Conservation (phyloP, 2,113 vertebrate genomes). For the Gavia stellata region DNA sequence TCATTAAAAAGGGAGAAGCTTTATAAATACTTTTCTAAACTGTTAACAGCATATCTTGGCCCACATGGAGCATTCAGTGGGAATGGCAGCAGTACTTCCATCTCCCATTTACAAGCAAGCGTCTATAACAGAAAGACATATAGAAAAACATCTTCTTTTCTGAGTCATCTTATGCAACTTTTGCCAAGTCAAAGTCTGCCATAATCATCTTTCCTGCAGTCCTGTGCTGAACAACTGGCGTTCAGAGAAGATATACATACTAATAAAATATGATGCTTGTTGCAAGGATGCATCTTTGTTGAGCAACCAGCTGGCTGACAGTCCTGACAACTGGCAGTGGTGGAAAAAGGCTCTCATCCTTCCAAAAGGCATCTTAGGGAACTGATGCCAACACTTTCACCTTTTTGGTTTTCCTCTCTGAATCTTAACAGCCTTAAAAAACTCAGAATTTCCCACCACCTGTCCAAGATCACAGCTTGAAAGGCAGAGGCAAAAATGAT, state of each 20-base stretch:
- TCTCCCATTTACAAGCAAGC: not conserved
- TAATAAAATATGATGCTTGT: not conserved
- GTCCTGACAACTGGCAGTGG: not conserved
- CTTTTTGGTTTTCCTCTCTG: not conserved
- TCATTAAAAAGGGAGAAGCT: not conserved
- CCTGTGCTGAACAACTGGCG: not conserved
- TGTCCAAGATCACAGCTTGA: slow-evolving; percentile 37
- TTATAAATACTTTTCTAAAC: not conserved
- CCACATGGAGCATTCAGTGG: not conserved
- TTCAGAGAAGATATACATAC: not conserved
- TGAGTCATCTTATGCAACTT: not conserved
- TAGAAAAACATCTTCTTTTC: not conserved
- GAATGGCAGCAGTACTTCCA: not conserved
- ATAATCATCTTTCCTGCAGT: not conserved
- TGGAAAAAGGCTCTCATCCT: not conserved
- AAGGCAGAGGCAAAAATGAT: slow-evolving; percentile 17
- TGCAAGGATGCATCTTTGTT: rapidly evolving
- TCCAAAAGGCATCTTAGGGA: not conserved
- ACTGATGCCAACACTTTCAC: not conserved
- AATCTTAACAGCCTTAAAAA: not conserved
- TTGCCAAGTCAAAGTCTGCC: not conserved
- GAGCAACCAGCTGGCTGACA: not conserved
- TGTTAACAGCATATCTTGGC: not conserved
- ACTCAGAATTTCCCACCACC: slow-evolving; percentile 28
- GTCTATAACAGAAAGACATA: not conserved